Evolutionary conservation across 2,113 vertebrate genomes (phyloP).

Genomic region (Nothoprocta pentlandii): DNA sequence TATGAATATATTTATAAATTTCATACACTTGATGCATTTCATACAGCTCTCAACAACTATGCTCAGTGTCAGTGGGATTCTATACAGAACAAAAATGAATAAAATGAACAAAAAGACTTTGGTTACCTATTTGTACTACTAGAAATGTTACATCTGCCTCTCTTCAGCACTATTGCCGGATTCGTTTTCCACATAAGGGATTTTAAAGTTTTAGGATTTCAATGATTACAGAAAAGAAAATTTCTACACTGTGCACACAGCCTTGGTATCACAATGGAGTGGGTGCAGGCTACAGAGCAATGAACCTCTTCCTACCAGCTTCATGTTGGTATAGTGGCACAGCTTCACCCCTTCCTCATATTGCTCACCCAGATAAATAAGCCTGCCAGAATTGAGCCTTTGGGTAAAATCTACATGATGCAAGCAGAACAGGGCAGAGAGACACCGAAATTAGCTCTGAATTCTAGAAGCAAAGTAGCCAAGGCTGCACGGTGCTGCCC

Average conservation of each 20-base stretch:
- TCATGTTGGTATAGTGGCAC: neutral
- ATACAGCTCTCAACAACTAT: neutral
- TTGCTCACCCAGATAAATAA: neutral
- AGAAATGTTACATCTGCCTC: neutral
- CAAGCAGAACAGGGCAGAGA: neutral
- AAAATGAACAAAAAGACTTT: neutral
- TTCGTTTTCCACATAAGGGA: neutral
- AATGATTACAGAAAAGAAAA: neutral
- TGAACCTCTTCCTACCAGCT: neutral
- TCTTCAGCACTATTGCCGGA: neutral
- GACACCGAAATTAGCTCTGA: neutral
- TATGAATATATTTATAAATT: neutral
- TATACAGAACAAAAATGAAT: neutral
- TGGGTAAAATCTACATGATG: neutral
- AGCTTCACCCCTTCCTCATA: neutral
- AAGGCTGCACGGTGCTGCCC: neutral
- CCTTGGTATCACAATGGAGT: neutral
- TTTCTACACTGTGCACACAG: accelerated
- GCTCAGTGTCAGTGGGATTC: neutral
- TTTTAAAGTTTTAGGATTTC: neutral
- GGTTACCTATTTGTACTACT: neutral
- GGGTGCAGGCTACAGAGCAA: neutral
- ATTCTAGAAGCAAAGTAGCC: neutral
- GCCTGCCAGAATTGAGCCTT: neutral
- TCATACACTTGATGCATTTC: too few species aligned